Evolutionary conservation across 2,888 invertebrate genomes (phyloP).

Genomic region (Oeneis ivallda): DNA sequence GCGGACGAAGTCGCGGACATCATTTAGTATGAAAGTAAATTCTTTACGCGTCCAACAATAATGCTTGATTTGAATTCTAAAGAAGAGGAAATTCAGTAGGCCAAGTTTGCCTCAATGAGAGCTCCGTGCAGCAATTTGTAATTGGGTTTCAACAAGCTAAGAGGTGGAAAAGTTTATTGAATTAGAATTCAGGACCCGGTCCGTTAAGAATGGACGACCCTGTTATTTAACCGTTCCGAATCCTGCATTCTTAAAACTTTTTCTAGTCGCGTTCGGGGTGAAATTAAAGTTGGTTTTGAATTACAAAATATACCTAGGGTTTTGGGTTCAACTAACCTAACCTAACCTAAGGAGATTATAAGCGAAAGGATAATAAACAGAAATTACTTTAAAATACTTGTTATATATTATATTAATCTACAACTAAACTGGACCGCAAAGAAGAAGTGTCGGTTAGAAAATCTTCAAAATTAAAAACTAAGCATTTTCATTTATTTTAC

Average conservation of each 20-base stretch:
- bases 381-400: too few species aligned
- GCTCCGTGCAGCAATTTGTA: slow-evolving; percentile 18
- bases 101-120: slow-evolving; percentile 8
- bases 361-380: too few species aligned
- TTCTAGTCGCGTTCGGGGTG: background rate
- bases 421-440: too few species aligned
- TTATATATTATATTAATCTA: too few species aligned
- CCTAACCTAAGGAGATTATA: too few species aligned
- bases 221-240: slow-evolving; percentile 1
- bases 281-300: background rate
- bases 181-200: slow-evolving; percentile 11
- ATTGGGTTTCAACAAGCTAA: slow-evolving; percentile 17
- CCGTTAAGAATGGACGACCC: slow-evolving; percentile 6
- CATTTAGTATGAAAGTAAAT: too few species aligned
- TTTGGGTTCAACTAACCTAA: too few species aligned
- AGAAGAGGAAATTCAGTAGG: slow-evolving; percentile 12
- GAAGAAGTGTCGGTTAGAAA: too few species aligned
- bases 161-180: slow-evolving; percentile 23
- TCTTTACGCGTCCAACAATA: slow-evolving; percentile 9
- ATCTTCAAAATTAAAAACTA: too few species aligned
- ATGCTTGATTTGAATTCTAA: slow-evolving; percentile 6
- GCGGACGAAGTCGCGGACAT: too few species aligned
- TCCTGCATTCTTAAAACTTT: slow-evolving; percentile 13
- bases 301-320: too few species aligned
- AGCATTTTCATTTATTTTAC: too few species aligned